phyloP scores from a whole-genome alignment of 1,140 invertebrate genomes.

The Drosophila kepulauana region DNA sequence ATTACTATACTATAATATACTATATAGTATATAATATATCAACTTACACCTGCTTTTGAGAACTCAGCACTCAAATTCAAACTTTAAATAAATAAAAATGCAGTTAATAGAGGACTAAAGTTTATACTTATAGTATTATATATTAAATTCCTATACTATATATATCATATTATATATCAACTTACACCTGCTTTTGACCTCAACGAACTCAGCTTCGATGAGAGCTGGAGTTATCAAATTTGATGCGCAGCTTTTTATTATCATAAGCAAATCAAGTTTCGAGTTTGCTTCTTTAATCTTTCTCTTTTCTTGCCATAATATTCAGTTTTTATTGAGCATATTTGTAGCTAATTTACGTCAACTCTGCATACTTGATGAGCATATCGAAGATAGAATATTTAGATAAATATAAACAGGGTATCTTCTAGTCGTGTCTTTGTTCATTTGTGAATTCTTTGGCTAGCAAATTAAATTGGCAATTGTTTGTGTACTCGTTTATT shows the following conservation, averaged over 20 bases:
- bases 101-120: neutral
- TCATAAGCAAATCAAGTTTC: constrained; percentile 2
- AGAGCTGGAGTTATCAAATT: neutral
- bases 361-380: neutral
- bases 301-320: neutral
- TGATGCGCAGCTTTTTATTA: no score
- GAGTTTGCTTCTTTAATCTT: neutral
- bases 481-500: constrained; percentile 52
- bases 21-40: no score
- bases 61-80: constrained; percentile 1
- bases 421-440: neutral
- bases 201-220: neutral
- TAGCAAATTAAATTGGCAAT: constrained; percentile 57
- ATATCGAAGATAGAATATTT: neutral
- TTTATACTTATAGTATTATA: no score
- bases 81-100: neutral
- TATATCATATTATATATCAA: neutral
- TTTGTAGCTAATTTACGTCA: neutral
- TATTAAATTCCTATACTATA: neutral
- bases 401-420: constrained; percentile 1
- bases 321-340: neutral
- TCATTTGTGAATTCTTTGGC: constrained; percentile 11
- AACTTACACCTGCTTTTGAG: neutral
- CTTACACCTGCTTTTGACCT: neutral
- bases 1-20: neutral